phyloP scores from a whole-genome alignment of 2,113 vertebrate genomes.

The Percopsis transmontana region DNA sequence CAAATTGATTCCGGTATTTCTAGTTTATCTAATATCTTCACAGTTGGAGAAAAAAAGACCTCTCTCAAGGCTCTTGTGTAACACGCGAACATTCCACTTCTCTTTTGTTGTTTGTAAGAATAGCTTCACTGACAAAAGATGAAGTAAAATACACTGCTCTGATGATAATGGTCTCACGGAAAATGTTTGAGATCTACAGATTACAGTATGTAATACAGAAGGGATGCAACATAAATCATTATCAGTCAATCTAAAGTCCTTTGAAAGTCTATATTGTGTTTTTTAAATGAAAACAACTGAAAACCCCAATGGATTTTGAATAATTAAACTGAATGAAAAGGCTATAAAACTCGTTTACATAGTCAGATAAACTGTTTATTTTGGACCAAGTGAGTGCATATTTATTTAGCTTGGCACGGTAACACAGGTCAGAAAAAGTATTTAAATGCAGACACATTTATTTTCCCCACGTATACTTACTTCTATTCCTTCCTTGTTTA shows the following conservation, averaged over 20 bases:
- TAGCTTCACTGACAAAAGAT: constrained; percentile 26
- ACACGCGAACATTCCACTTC: constrained; percentile 56
- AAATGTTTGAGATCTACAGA: constrained; percentile 24
- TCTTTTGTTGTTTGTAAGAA: constrained; percentile 33
- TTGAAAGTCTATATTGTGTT: constrained; percentile 33
- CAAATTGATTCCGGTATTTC: constrained; percentile 33
- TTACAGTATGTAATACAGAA: constrained; percentile 54
- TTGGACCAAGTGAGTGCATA: constrained; percentile 41
- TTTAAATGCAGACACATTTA: too few species aligned
- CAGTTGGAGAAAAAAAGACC: constrained; percentile 4
- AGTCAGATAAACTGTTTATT: constrained; percentile 30
- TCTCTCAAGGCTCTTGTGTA: constrained; percentile 19
- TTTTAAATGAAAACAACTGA: constrained; percentile 41
- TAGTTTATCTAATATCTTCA: constrained; percentile 36
- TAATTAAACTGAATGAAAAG: too few species aligned
- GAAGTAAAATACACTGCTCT: constrained; percentile 13
- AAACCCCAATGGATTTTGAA: neutral
- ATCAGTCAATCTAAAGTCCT: constrained; percentile 42
- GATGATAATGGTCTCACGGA: constrained; percentile 31
- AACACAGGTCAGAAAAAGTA: constrained; percentile 7
- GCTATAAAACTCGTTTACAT: too few species aligned
- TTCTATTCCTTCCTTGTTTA: constrained; percentile 99
- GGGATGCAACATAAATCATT: constrained; percentile 46
- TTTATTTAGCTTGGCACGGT: constrained; percentile 25
- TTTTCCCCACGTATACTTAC: constrained; percentile 68